phyloP scores from a whole-genome alignment of 2,888 invertebrate genomes.

The Chymomyza fuscimana region DNA sequence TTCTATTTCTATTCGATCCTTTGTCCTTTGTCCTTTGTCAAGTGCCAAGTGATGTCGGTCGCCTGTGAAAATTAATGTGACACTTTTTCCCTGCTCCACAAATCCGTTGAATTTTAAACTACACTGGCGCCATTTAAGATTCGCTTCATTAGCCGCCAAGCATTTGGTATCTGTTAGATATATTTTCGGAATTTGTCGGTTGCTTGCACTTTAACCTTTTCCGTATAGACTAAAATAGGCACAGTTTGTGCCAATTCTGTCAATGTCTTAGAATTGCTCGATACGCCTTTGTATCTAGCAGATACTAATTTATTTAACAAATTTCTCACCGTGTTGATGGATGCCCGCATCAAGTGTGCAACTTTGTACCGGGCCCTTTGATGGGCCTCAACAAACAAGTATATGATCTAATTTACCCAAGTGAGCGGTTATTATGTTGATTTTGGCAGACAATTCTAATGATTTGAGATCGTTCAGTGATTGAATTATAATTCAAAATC shows the following conservation, averaged over 20 bases:
- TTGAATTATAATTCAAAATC: no score
- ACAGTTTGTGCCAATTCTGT: slow-evolving; percentile 68
- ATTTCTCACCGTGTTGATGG: slow-evolving; percentile 49
- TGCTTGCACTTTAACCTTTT: slow-evolving; percentile 62
- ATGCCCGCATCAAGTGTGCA: slow-evolving; percentile 37
- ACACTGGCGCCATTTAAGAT: not conserved
- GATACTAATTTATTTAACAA: not conserved
- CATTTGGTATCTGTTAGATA: slow-evolving; percentile 18
- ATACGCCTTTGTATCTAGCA: not conserved
- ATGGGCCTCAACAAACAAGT: no score
- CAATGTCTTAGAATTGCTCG: slow-evolving; percentile 28
- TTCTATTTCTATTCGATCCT: not conserved
- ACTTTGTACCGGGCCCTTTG: slow-evolving; percentile 39
- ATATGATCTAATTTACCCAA: slow-evolving; percentile 55
- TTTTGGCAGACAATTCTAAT: slow-evolving; percentile 28
- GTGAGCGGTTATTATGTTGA: slow-evolving; percentile 61
- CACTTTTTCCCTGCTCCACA: slow-evolving; percentile 39
- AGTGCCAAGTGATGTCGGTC: slow-evolving; percentile 64
- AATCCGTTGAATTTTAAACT: slow-evolving; percentile 8
- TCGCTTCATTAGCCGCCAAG: slow-evolving; percentile 37
- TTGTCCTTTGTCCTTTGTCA: slow-evolving; percentile 22
- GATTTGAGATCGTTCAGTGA: no score
- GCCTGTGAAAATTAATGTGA: slow-evolving; percentile 58
- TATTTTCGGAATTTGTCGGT: slow-evolving; percentile 13
- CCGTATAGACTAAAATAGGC: slow-evolving; percentile 51